These are phyloP conservation scores for Lanius collurio DNA, from an alignment of 2,113 vertebrate species.

Conservation along the genomic window DNA sequence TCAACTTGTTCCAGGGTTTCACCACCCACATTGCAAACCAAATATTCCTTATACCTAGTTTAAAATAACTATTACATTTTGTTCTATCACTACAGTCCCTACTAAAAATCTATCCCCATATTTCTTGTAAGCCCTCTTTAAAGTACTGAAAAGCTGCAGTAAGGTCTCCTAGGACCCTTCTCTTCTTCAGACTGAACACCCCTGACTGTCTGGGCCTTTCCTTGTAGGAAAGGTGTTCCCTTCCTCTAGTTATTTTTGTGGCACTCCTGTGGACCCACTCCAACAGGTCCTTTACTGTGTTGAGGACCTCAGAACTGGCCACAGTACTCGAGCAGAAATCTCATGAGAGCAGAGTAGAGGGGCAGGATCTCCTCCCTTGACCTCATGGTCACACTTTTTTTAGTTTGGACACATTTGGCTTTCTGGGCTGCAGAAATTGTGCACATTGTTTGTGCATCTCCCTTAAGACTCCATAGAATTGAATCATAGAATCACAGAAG, in stretches of 20 bases:
- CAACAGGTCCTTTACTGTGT: neutral
- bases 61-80: neutral
- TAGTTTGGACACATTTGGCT: accelerated
- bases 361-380: neutral
- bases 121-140: neutral
- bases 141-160: neutral
- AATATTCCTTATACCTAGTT: neutral
- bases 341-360: neutral
- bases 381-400: neutral
- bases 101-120: neutral
- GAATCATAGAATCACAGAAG: neutral
- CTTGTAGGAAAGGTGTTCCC: neutral
- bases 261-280: neutral
- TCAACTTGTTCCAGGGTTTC: neutral
- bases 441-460: neutral
- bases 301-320: neutral
- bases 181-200: neutral
- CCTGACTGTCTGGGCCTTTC: neutral
- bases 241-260: neutral
- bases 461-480: neutral
- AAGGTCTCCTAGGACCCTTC: neutral
- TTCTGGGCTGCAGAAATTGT: neutral
- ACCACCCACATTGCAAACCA: neutral
- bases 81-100: neutral
- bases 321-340: neutral